Evolutionary conservation across 2,797 vertebrate genomes (phyloP), one percentile per base, ranked within the genome.

Genomic region (Leptodactylus fallax): DNA sequence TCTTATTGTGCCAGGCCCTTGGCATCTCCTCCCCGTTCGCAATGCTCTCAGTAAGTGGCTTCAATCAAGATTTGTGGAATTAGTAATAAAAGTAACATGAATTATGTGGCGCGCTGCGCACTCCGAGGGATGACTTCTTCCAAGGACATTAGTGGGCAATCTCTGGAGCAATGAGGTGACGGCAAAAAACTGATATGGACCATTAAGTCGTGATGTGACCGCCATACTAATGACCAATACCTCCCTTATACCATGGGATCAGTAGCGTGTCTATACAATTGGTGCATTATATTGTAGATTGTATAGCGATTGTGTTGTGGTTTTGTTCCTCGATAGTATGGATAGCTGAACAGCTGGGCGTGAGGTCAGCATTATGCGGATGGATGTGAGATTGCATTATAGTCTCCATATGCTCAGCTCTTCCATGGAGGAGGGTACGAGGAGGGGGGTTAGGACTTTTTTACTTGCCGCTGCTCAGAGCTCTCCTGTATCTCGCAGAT

Each of bases 101-200:
- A 77, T 85, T 85, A 85, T 61, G 83, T 9, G 71, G 58, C 49
- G 83, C 63, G 58, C 27, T 85, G 56, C 7, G 56, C 65, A 85
- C 77, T 85, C 72, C 25, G 58, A 51, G 72, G 58, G 71, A 85
- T 36, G 83, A 77, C 83, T 85, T 74, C 16, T 76, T 47, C 71
- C 83, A 85, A 85, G 83, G 83, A 85, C 83, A 77, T 85, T 60
- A 77, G 56, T 63, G 72, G 72, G 76, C 83, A 77, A 77, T 77
- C 71, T 61, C 56, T 25, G 83, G 83, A 85, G 83, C 83, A 63
- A 63, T 17, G 69, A 74, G 83, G 69, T 85, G 71, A 77, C 56
- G 58, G 69, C 14, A 76, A 51, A n/a, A 85, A 77, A 85, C 82
- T 63, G 83, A 85, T 85, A 77, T 77, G 71, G 83, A 63, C 83